phyloP scores from a whole-genome alignment of 2,797 vertebrate species.

The Mergus octosetaceus region DNA sequence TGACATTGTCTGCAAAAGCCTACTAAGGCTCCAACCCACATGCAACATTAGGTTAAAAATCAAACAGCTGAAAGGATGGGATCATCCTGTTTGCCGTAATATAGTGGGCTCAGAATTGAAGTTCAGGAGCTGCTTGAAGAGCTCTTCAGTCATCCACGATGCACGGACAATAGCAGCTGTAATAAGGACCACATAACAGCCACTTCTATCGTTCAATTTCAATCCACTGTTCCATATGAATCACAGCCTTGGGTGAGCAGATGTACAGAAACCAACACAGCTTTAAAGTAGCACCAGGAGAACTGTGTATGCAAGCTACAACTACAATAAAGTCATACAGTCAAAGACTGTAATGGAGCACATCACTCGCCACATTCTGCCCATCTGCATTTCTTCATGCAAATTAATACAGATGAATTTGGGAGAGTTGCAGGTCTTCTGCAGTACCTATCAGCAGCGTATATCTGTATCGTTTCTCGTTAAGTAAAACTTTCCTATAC shows the following conservation, averaged over 20 bases:
- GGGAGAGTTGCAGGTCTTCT: background rate
- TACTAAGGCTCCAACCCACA: background rate
- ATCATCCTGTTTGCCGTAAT: background rate
- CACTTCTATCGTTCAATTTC: background rate
- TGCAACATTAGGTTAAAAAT: background rate
- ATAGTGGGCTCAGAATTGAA: background rate
- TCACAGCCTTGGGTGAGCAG: background rate
- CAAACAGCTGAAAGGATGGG: background rate
- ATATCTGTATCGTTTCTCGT: background rate
- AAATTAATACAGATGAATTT: background rate
- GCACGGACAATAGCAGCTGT: background rate
- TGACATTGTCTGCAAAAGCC: background rate
- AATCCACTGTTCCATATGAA: background rate
- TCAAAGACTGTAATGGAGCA: background rate
- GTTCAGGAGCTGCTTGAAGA: background rate
- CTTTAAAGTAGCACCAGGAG: background rate
- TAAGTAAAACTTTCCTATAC: background rate
- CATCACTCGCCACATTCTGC: background rate
- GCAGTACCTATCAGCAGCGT: background rate
- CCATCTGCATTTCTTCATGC: background rate
- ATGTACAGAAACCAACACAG: background rate
- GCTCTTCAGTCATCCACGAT: background rate
- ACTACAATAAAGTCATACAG: background rate
- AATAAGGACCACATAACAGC: background rate
- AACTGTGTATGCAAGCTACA: background rate